Percentiles rank a stretch among this genome's conserved stretches.
These are phyloP conservation scores for Misgurnus anguillicaudatus DNA, from an alignment of 2,113 vertebrate species.

Conservation along the genomic window DNA sequence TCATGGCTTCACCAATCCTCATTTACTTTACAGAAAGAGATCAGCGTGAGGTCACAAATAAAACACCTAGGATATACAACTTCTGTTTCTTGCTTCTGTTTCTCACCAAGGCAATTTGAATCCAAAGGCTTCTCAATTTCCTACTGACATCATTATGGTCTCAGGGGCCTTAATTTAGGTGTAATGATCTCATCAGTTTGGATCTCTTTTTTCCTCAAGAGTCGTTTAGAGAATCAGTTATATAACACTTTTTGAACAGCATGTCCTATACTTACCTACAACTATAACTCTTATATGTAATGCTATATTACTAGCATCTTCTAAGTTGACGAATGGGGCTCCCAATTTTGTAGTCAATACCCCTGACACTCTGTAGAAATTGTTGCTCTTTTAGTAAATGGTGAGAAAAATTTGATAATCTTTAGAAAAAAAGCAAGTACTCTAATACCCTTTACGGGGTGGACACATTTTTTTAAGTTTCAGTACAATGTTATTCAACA, in stretches of 20 bases:
- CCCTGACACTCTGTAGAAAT: too few species aligned
- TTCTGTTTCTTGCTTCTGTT: background rate
- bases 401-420: background rate
- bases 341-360: too few species aligned
- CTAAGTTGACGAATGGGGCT: background rate
- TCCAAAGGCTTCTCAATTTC: background rate
- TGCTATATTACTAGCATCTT: too few species aligned
- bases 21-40: background rate
- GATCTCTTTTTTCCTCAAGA: background rate
- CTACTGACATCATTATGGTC: background rate
- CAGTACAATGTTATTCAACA: background rate
- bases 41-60: background rate
- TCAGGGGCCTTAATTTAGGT: background rate
- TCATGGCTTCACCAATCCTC: background rate
- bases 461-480: too few species aligned
- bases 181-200: background rate
- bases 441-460: too few species aligned
- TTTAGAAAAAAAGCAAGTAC: too few species aligned
- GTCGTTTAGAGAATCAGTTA: background rate
- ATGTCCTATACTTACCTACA: background rate
- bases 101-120: background rate
- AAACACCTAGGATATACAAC: background rate
- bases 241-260: background rate
- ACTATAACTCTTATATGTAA: too few species aligned
- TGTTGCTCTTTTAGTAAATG: background rate